phyloP scores from a whole-genome alignment of 2,888 invertebrate genomes.

The Trichopria drosophilae region DNA sequence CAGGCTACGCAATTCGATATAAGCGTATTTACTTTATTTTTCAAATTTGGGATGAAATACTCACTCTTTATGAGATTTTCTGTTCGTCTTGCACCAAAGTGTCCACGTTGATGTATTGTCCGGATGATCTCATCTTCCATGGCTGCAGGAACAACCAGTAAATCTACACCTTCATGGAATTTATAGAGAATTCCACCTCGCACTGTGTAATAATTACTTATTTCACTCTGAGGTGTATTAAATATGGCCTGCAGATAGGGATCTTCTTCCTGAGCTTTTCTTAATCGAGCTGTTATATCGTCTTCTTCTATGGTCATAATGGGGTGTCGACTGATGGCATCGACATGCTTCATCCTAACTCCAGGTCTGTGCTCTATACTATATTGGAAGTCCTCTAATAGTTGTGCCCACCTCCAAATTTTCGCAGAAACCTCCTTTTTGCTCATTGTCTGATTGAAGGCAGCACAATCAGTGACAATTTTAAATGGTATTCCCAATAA shows the following conservation, averaged over 20 bases:
- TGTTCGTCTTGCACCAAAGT: slow-evolving; percentile 5
- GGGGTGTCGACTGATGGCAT: slow-evolving; percentile 18
- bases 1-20: slow-evolving; percentile 26
- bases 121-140: slow-evolving; percentile 3
- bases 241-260: slow-evolving; percentile 10
- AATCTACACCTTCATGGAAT: slow-evolving; percentile 8
- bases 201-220: slow-evolving; percentile 14
- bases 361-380: slow-evolving; percentile 20
- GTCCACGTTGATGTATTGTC: slow-evolving; percentile 14
- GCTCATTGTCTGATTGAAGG: slow-evolving; percentile 27
- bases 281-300: slow-evolving; percentile 1
- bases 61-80: slow-evolving; percentile 19
- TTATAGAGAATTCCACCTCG: slow-evolving; percentile 7
- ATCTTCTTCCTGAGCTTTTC: slow-evolving; percentile 23
- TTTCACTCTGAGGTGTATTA: slow-evolving; percentile 14
- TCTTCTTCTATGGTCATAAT: slow-evolving; percentile 1
- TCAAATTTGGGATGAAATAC: slow-evolving; percentile 17
- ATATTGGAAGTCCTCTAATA: slow-evolving; percentile 21
- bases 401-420: slow-evolving; percentile 23
- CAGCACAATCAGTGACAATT: slow-evolving; percentile 29
- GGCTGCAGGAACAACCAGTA: slow-evolving; percentile 3
- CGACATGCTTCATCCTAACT: slow-evolving; percentile 25
- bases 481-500: no score
- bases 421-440: slow-evolving; percentile 18
- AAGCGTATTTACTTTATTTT: slow-evolving; percentile 14